These are phyloP conservation scores for Scleropages formosus DNA, from an alignment of 2,797 vertebrate species.

Conservation along the genomic window DNA sequence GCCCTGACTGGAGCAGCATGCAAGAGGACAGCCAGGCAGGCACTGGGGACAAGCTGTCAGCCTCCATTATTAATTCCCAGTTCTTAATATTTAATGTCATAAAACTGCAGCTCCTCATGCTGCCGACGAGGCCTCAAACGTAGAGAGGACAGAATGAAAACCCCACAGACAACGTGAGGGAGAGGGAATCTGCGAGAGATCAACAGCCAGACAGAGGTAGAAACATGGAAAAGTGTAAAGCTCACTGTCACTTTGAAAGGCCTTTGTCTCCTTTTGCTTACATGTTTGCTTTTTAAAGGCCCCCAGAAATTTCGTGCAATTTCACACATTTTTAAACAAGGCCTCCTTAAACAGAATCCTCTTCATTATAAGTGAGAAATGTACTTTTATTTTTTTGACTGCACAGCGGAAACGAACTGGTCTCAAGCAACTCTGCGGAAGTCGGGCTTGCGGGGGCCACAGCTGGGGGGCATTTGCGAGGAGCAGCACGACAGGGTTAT, in stretches of 20 bases:
- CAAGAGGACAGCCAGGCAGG: conserved; percentile 57
- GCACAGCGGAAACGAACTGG: background rate
- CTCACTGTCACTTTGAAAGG: background rate
- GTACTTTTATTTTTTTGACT: background rate
- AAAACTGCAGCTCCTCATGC: conserved; percentile 69
- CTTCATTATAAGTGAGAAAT: background rate
- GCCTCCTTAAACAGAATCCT: conserved; percentile 8
- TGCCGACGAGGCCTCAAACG: conserved; percentile 63
- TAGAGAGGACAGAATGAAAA: conserved; percentile 55
- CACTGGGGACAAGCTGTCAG: conserved; percentile 72
- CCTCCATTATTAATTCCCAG: conserved; percentile 77
- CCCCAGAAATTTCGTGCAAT: background rate
- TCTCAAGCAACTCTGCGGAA: background rate
- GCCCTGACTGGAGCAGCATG: conserved; percentile 40
- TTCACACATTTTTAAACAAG: background rate
- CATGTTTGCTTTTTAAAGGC: background rate
- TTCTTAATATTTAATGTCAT: conserved; percentile 86
- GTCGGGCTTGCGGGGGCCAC: conserved; percentile 17
- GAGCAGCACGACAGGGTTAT: conserved; percentile 25
- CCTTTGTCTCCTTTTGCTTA: background rate
- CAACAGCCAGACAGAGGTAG: background rate
- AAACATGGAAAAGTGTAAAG: background rate
- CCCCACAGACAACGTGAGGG: background rate
- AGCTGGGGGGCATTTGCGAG: background rate
- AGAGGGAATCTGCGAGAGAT: background rate